A percentile compares a stretch with the other conserved stretches of the same genome.
Evolutionary conservation across 2,888 invertebrate species (phyloP).

Genomic region (Physocephala rufipes): DNA sequence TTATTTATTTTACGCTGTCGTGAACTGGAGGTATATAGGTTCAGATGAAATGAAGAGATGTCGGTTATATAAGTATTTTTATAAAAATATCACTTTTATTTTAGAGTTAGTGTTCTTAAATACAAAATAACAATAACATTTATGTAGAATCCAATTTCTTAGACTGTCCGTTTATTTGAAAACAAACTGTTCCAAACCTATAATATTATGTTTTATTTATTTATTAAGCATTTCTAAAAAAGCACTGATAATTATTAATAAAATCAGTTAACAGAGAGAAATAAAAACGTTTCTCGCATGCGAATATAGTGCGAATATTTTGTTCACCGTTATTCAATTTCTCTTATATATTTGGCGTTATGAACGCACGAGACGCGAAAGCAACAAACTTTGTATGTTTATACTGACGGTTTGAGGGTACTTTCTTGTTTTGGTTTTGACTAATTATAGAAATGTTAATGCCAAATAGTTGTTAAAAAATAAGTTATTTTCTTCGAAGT

Average conservation of each 20-base stretch:
- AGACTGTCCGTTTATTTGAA: too few species aligned
- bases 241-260: slow-evolving; percentile 32
- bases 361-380: not conserved
- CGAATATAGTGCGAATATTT: not conserved
- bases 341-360: not conserved
- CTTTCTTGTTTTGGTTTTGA: too few species aligned
- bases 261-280: slow-evolving; percentile 11
- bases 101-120: too few species aligned
- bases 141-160: too few species aligned
- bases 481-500: too few species aligned
- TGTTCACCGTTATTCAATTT: not conserved
- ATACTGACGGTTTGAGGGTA: too few species aligned
- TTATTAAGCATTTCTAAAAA: slow-evolving; percentile 56
- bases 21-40: too few species aligned
- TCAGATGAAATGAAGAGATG: not conserved
- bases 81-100: not conserved
- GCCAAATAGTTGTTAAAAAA: too few species aligned
- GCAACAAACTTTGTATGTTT: too few species aligned
- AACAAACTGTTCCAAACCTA: slow-evolving; percentile 8
- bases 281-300: not conserved
- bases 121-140: too few species aligned
- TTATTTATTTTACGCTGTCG: too few species aligned
- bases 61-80: not conserved
- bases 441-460: too few species aligned
- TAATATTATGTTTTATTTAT: slow-evolving; percentile 57